Conservation (phyloP, 2,113 vertebrate species). For the Bufo bufo region DNA sequence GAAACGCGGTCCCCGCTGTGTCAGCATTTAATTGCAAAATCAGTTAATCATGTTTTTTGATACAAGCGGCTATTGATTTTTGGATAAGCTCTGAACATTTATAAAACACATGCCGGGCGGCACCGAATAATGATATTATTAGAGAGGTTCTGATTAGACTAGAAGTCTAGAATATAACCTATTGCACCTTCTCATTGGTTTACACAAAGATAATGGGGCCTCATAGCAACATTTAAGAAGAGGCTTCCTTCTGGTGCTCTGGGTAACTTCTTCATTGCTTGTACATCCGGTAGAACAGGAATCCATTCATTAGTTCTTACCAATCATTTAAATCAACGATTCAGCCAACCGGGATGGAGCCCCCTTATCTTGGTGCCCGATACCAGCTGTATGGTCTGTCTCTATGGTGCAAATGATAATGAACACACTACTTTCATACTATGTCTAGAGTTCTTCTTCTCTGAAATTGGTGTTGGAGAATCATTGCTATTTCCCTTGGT, state of each 20-base stretch:
- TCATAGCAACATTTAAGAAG: background rate
- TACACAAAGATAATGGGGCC: background rate
- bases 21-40: constrained; percentile 39
- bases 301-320: too few species aligned
- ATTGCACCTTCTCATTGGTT: background rate
- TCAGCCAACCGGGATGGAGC: too few species aligned
- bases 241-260: background rate
- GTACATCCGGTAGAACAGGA: too few species aligned
- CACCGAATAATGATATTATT: background rate
- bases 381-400: too few species aligned
- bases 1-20: constrained; percentile 27
- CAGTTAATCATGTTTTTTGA: constrained; percentile 33
- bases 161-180: background rate
- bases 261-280: too few species aligned
- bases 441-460: too few species aligned
- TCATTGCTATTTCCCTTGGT: too few species aligned
- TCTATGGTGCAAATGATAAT: too few species aligned
- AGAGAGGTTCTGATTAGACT: background rate
- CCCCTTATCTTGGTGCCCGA: too few species aligned
- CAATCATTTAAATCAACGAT: too few species aligned
- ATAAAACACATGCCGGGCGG: background rate
- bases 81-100: constrained; percentile 34
- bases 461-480: too few species aligned
- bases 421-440: too few species aligned
- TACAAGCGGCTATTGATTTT: constrained; percentile 18